Conservation (phyloP, 2,888 invertebrate genomes). For the Coelogynopora nodosa region DNA sequence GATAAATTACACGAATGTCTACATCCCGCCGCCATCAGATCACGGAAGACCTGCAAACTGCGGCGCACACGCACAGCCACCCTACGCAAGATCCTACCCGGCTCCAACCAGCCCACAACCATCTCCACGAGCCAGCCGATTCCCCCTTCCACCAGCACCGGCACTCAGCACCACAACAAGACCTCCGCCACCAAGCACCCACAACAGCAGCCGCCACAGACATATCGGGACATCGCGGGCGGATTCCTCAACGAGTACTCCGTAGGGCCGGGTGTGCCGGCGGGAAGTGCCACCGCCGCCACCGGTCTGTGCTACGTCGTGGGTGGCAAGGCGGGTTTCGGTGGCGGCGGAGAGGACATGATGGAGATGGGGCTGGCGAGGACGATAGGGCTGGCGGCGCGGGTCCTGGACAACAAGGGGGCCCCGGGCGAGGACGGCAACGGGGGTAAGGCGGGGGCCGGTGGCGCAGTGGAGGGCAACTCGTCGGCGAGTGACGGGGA, state of each 20-base stretch:
- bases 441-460: background rate
- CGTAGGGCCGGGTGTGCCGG: background rate
- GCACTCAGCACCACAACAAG: background rate
- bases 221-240: slow-evolving; percentile 3
- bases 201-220: background rate
- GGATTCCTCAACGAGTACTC: background rate
- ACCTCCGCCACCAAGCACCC: background rate
- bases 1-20: no score
- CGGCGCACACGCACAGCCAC: slow-evolving; percentile 8
- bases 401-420: background rate
- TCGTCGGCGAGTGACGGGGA: background rate
- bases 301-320: background rate
- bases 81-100: background rate
- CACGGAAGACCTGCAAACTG: slow-evolving; percentile 20
- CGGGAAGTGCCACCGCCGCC: background rate
- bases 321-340: slow-evolving; percentile 1
- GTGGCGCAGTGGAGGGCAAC: background rate
- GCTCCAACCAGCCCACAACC: background rate
- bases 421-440: background rate
- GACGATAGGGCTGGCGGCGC: background rate
- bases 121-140: background rate
- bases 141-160: background rate
- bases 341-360: slow-evolving; percentile 5
- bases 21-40: no score
- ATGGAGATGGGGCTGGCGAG: slow-evolving; percentile 2